A percentile compares a stretch with the other conserved stretches of the same genome.
Evolutionary conservation across 2,113 vertebrate genomes (phyloP).

Genomic region (Carlito syrichta): DNA sequence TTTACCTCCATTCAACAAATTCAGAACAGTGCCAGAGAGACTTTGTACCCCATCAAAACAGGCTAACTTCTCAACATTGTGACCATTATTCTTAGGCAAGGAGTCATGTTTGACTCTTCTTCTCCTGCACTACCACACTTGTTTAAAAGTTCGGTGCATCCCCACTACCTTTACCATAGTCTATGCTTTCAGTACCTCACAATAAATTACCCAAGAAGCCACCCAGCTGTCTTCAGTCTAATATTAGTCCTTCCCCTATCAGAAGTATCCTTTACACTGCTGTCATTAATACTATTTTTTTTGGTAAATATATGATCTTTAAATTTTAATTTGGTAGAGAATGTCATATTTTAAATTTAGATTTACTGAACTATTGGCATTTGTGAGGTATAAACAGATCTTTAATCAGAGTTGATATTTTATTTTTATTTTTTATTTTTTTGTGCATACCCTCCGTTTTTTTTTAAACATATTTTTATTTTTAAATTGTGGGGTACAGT

Average conservation of each 20-base stretch:
- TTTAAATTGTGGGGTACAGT: no score
- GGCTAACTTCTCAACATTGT: neutral
- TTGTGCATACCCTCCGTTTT: no score
- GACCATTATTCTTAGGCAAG: neutral
- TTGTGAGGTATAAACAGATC: no score
- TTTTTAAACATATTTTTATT: no score
- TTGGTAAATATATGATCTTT: no score
- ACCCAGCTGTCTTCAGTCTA: neutral
- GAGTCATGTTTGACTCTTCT: conserved; percentile 7
- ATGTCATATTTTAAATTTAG: no score
- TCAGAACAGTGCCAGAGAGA: neutral
- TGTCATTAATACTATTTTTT: conserved; percentile 17
- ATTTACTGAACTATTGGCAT: no score
- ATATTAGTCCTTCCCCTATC: neutral
- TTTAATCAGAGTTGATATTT: no score
- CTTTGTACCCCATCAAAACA: neutral
- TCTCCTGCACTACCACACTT: neutral
- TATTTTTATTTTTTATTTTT: no score
- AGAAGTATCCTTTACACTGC: neutral
- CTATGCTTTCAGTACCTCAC: conserved; percentile 10
- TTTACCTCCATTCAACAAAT: conserved; percentile 31
- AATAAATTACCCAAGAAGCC: neutral
- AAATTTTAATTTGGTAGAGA: no score
- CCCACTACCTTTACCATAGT: neutral
- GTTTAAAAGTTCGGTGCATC: neutral